phyloP scores from a whole-genome alignment of 2,113 vertebrate genomes.

The Myotis lucifugus region DNA sequence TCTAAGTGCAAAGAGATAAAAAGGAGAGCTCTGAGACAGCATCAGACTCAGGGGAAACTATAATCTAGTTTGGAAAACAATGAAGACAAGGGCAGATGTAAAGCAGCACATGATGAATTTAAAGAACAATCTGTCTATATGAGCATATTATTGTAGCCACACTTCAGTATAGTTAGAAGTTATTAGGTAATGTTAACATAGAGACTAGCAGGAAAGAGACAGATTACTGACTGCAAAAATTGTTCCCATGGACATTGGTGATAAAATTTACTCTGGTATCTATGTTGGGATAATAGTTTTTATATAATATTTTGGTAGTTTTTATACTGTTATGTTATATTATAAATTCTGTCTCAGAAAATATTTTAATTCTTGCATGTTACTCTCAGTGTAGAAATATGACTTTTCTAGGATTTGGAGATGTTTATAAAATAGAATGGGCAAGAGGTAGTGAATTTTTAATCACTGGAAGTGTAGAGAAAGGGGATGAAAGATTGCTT shows the following conservation, averaged over 20 bases:
- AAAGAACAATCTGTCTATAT: not conserved
- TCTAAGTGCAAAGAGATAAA: not conserved
- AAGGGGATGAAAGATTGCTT: not conserved
- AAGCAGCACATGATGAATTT: not conserved
- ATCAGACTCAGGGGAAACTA: not conserved
- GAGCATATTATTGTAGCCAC: not conserved
- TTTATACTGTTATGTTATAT: not conserved
- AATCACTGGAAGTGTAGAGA: not conserved
- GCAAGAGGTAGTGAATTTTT: not conserved
- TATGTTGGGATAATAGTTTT: not conserved
- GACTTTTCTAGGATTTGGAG: not conserved
- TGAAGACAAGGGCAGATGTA: not conserved
- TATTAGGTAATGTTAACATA: not conserved
- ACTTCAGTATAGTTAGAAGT: not conserved
- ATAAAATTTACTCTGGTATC: not conserved
- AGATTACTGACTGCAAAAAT: not conserved
- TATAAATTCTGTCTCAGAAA: not conserved
- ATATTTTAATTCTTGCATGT: not conserved
- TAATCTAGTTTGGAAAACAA: not conserved
- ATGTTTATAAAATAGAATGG: slow-evolving; percentile 10
- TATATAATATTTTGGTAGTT: not conserved
- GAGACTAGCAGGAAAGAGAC: not conserved
- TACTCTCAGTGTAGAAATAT: not conserved
- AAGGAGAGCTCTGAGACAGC: not conserved
- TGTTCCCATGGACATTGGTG: not conserved